phyloP scores from a whole-genome alignment of 2,113 vertebrate genomes.

The Diphyllodes magnificus region DNA sequence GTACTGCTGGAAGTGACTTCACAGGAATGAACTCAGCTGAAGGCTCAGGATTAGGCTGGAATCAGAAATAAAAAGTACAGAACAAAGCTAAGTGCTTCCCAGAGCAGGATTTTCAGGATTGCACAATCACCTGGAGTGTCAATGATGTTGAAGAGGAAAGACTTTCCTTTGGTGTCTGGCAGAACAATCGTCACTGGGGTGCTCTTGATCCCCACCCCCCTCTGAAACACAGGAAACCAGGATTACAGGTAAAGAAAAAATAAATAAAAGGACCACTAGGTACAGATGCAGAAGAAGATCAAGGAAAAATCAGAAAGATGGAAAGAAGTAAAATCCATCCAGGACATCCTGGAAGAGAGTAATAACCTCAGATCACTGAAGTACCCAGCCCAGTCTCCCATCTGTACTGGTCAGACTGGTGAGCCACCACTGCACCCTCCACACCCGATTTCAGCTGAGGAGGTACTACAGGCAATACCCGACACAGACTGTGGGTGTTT shows the following conservation, averaged over 20 bases:
- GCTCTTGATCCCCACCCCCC: conserved; percentile 98
- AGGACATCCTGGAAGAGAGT: background rate
- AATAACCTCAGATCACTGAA: background rate
- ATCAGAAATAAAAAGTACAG: background rate
- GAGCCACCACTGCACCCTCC: background rate
- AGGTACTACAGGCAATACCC: background rate
- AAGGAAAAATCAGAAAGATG: background rate
- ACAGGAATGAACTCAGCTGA: background rate
- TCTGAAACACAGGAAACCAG: conserved; percentile 69
- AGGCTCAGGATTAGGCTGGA: background rate
- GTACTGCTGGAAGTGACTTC: background rate
- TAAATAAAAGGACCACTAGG: rapidly evolving
- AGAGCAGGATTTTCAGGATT: background rate
- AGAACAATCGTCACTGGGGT: conserved; percentile 95
- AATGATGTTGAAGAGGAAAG: conserved; percentile 98
- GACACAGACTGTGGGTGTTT: background rate
- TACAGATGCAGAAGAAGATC: background rate
- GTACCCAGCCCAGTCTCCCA: background rate
- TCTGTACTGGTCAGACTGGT: background rate
- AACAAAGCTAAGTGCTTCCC: background rate
- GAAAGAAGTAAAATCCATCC: background rate
- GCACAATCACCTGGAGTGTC: conserved; percentile 88
- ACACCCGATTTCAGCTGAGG: background rate
- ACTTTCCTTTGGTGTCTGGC: conserved; percentile 95
- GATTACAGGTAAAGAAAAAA: background rate